Conservation (phyloP, 2,113 vertebrate species). For the Bagarius yarrelli region DNA sequence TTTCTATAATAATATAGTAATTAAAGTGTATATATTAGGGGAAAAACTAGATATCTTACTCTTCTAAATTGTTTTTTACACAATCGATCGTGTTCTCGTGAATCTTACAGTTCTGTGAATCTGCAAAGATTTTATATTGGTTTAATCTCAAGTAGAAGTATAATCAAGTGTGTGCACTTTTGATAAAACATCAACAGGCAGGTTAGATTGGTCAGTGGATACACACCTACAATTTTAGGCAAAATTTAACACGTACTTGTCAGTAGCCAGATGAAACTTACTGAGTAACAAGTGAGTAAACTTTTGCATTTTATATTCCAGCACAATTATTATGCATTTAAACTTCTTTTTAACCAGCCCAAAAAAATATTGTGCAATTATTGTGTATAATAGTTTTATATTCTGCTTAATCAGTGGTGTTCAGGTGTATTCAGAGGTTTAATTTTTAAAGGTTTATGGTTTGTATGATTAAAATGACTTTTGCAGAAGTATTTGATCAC, state of each 20-base stretch:
- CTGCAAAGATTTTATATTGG: neutral
- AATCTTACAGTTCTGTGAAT: too few relatives aligned
- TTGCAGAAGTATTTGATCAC: neutral
- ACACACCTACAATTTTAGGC: slow-evolving; percentile 56
- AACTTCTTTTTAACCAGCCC: neutral
- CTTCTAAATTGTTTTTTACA: neutral
- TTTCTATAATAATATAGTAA: neutral
- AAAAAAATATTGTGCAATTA: neutral
- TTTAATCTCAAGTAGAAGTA: neutral
- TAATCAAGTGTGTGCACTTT: neutral
- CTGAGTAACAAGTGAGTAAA: slow-evolving; percentile 62
- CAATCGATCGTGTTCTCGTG: neutral
- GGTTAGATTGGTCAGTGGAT: slow-evolving; percentile 52
- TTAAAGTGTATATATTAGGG: neutral
- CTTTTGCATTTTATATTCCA: slow-evolving; percentile 5
- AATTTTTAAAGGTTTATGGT: neutral
- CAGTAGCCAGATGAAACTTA: slow-evolving; percentile 43
- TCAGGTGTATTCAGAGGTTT: neutral
- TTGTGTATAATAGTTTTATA: neutral
- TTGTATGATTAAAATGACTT: neutral
- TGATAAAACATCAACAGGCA: slow-evolving; percentile 45
- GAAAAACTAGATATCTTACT: neutral
- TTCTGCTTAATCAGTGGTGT: neutral
- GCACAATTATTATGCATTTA: neutral
- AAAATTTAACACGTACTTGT: neutral